phyloP scores from a whole-genome alignment of 2,113 vertebrate species.

The Melanotaenia duboulayi region DNA sequence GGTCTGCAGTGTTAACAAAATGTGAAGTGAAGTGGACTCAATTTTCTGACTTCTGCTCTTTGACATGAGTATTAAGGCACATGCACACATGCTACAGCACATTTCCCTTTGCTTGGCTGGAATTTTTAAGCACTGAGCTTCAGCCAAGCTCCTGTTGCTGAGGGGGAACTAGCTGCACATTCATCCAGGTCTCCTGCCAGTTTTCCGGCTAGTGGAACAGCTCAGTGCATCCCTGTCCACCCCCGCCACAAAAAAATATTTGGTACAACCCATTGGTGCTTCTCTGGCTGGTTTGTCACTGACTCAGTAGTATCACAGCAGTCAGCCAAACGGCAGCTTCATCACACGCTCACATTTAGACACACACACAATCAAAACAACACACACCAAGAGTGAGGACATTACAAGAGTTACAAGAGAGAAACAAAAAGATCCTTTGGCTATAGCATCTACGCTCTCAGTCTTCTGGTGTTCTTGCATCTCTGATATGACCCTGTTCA shows the following conservation, averaged over 20 bases:
- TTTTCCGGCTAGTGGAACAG: conserved; percentile 58
- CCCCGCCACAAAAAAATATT: conserved; percentile 65
- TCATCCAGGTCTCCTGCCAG: conserved; percentile 49
- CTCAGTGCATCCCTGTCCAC: conserved; percentile 51
- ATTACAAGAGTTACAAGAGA: conserved; percentile 43
- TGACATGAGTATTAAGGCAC: conserved; percentile 8
- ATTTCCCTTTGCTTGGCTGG: conserved; percentile 48
- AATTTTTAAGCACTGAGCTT: conserved; percentile 61
- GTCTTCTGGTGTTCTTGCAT: conserved; percentile 56
- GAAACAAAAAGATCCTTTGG: conserved; percentile 47
- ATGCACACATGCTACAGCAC: conserved; percentile 15
- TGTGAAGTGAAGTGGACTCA: conserved; percentile 20
- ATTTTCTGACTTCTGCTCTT: conserved; percentile 23
- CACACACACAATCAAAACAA: conserved; percentile 19
- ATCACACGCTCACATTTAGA: conserved; percentile 5
- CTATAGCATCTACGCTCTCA: conserved; percentile 23
- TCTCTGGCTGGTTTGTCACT: conserved; percentile 74
- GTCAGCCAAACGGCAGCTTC: conserved; percentile 45
- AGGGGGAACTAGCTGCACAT: conserved; percentile 67
- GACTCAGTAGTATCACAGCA: conserved; percentile 81
- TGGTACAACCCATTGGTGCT: conserved; percentile 79
- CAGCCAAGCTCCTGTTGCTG: conserved; percentile 67
- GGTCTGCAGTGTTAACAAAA: conserved; percentile 14
- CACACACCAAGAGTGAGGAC: conserved; percentile 48
- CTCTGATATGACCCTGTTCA: conserved; percentile 84